phyloP scores from a whole-genome alignment of 2,113 vertebrate species.

The Epinephelus moara region DNA sequence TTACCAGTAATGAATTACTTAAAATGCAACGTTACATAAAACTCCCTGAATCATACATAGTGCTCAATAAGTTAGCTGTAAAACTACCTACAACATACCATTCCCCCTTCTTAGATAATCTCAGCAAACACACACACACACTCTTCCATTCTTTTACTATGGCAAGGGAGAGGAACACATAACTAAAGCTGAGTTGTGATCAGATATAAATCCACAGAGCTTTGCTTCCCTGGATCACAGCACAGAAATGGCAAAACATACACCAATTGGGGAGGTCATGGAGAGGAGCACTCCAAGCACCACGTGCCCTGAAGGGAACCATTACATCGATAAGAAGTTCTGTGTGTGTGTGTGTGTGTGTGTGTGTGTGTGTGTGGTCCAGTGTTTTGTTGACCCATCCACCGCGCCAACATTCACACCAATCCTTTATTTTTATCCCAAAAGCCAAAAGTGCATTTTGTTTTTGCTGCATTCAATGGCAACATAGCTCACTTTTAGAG shows the following conservation, averaged over 20 bases:
- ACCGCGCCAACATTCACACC: too few species aligned
- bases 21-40: background rate
- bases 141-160: background rate
- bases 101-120: background rate
- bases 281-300: slow-evolving; percentile 1
- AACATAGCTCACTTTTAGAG: background rate
- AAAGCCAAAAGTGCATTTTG: background rate
- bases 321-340: background rate
- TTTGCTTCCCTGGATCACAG: slow-evolving; percentile 11
- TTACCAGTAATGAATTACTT: background rate
- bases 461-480: background rate
- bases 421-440: background rate
- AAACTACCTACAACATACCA: background rate
- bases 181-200: slow-evolving; percentile 54
- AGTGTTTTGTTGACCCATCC: background rate
- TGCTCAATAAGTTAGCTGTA: background rate
- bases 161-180: slow-evolving; percentile 28
- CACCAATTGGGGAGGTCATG: slow-evolving; percentile 16
- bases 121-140: background rate
- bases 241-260: slow-evolving; percentile 41
- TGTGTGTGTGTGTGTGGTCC: background rate
- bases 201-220: slow-evolving; percentile 54
- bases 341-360: background rate
- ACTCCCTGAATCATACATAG: background rate
- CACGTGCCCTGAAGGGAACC: background rate